Evolutionary conservation across 2,888 invertebrate genomes (phyloP).

Genomic region (Keiferia lycopersicella): DNA sequence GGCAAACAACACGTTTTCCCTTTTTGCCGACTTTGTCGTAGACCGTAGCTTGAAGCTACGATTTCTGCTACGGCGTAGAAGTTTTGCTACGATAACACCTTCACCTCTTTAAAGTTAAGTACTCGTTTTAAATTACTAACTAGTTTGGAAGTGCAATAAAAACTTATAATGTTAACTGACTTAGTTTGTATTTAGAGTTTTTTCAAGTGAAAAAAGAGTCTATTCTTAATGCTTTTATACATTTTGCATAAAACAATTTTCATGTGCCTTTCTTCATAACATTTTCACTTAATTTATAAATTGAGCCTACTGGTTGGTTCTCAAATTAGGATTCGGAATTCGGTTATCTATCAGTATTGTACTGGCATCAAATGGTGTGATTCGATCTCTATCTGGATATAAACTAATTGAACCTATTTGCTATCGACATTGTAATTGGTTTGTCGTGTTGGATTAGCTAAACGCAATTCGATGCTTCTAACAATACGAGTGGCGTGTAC

Average conservation of each 20-base stretch:
- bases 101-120: no score
- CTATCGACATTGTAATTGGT: conserved; percentile 14
- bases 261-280: no score
- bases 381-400: neutral
- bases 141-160: no score
- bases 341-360: neutral
- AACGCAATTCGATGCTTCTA: neutral
- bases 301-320: no score
- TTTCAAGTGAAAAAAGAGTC: no score
- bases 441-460: conserved; percentile 9
- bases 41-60: neutral
- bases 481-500: neutral
- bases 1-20: conserved; percentile 56
- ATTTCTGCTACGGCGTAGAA: conserved; percentile 2
- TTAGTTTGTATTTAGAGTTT: no score
- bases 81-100: neutral
- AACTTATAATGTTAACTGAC: no score
- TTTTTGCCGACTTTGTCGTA: conserved; percentile 49
- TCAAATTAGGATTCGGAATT: neutral
- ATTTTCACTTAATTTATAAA: no score
- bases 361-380: neutral
- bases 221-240: no score
- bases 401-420: conserved; percentile 14
- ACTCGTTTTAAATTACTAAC: no score
- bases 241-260: no score